Evolutionary conservation across 2,888 invertebrate genomes (phyloP), one percentile per base, ranked within the genome.

Genomic region (Metellina segmentata): DNA sequence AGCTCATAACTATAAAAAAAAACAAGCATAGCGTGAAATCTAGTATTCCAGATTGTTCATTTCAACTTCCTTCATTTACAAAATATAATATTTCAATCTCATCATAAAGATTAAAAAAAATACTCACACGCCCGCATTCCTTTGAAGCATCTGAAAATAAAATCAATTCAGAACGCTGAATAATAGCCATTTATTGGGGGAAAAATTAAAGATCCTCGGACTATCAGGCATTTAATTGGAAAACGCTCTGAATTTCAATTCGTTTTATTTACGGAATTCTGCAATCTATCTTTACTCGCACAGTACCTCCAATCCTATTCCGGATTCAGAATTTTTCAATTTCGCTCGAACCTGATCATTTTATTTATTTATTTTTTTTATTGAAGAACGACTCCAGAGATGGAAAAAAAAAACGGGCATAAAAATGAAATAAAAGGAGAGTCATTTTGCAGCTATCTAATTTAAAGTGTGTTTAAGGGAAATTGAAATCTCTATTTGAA

Each of bases 401-500:
- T 61, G 61, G 61, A 61, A 61, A 61, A 34, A 61, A 34, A 61
- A 61, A 16, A 9, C 61, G 9, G 61, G 61, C 61, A 78, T 78
- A 52, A 19, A 78, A 78, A 52, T 19, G 52, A 49, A 52, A 78
- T 19, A 78, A 52, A 8, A n/a, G 78, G 52, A 78, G 19, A n/a
- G 78, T 78, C 52, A 78, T 78, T 52, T 78, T 78, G 78, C 19
- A 78, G n/a, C 78, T 78, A 52, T 78, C 52, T 78, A 51, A 78
- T 78, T 78, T 52, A 78, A 78, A 78, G 16, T 78, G 78, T 78
- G 78, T 78, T 78, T 78, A 78, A 51, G 52, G 52, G 78, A 78
- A 78, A 78, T 78, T 19, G 78, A 78, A 78, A 78, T 78, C 78
- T 78, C 78, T 78, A 52, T 78, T 78, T 78, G 51, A 52, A 61